Evolutionary conservation across 2,888 invertebrate genomes (phyloP), one percentile per base, ranked within the genome.

Genomic region (Neoaliturus tenellus): DNA sequence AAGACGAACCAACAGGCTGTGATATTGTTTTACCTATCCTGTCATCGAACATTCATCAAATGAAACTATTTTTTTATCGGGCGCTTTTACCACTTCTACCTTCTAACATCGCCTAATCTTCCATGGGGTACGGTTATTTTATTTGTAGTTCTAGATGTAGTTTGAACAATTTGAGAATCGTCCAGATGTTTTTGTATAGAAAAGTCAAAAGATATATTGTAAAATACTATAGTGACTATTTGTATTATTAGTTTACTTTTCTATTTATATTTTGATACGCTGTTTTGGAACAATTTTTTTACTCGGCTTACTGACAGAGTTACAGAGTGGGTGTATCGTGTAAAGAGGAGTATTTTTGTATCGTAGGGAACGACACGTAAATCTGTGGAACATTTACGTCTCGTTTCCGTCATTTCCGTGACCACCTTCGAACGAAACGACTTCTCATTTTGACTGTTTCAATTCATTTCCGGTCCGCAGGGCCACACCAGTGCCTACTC

Each of bases 191-290:
- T 78, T 78, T 78, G 44, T 78, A 55, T 78, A 78, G 55, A n/a
- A n/a, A n/a, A 17, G 25, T n/a, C 25, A 33, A 78, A 51, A 78
- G n/a, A 48, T 78, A 55, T 78, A 55, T 78, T 78, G 78, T 78
- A 78, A 78, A 55, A 6, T n/a, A n/a, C n/a, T n/a, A n/a, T n/a
- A n/a, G n/a, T n/a, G n/a, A n/a, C n/a, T n/a, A n/a, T n/a, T n/a
- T n/a, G n/a, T n/a, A n/a, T 5, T 78, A 55, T 48, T 75, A 75
- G 75, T 75, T 73, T 75, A 55, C 33, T 78, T 78, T 78, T 78
- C 78, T 78, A 78, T 78, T 75, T 55, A 78, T 78, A 78, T 78
- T 78, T 78, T 78, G 78, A 78, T 78, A 78, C 75, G n/a, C n/a
- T n/a, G n/a, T 20, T 25, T 28, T 51, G 51, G 28, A 17, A n/a